phyloP scores from a whole-genome alignment of 2,797 vertebrate species.

The Lithobates sylvaticus region DNA sequence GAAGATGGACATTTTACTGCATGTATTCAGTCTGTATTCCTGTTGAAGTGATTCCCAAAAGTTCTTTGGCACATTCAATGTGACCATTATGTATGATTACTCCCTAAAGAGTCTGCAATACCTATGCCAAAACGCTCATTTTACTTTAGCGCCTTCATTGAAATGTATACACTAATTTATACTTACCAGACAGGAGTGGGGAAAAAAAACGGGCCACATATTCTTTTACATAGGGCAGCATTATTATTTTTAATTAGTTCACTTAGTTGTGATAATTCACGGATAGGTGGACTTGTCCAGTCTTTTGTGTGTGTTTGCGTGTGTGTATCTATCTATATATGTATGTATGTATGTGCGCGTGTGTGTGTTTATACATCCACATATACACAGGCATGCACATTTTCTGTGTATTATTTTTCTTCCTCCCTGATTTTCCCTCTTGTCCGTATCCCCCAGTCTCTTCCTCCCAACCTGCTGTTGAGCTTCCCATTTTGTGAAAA shows the following conservation, averaged over 20 bases:
- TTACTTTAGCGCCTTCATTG: conserved; percentile 62
- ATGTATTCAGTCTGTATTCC: conserved; percentile 76
- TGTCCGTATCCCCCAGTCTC: neutral
- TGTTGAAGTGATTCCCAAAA: conserved; percentile 47
- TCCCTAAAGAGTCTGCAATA: conserved; percentile 69
- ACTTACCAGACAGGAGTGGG: conserved; percentile 12
- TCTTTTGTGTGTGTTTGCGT: neutral
- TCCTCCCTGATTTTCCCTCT: neutral
- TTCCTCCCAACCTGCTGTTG: conserved; percentile 51
- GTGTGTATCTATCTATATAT: neutral
- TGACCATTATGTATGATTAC: conserved; percentile 69
- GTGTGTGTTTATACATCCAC: neutral
- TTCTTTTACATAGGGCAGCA: conserved; percentile 20
- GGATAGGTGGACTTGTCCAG: conserved; percentile 10
- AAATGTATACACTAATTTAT: conserved; percentile 43
- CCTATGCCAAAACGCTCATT: conserved; percentile 71
- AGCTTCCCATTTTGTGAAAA: conserved; percentile 76
- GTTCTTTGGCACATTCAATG: conserved; percentile 64
- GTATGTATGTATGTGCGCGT: neutral
- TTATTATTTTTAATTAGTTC: conserved; percentile 26
- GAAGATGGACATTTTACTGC: conserved; percentile 74
- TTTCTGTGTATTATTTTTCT: neutral
- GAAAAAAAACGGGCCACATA: conserved; percentile 13
- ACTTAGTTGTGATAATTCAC: conserved; percentile 2
- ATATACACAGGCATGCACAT: conserved; percentile 6